Percentiles rank a stretch among this genome's conserved stretches.
Conservation (phyloP, 2,113 vertebrate species). For the chimpanzee (Pan troglodytes) region DNA sequence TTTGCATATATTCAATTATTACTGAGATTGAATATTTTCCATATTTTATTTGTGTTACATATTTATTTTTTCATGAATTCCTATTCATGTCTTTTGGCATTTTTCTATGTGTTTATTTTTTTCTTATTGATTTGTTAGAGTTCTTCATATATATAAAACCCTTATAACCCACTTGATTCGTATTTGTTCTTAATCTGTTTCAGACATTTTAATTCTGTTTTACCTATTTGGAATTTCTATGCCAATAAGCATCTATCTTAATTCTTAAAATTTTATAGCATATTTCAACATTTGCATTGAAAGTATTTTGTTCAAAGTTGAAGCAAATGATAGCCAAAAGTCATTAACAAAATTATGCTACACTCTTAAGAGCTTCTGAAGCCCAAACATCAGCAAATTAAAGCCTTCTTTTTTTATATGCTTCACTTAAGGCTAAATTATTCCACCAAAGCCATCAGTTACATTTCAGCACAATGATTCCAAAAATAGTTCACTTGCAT, state of each 20-base stretch:
- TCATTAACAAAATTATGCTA: background rate
- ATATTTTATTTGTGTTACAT: background rate
- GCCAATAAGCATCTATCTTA: background rate
- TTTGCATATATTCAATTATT: background rate
- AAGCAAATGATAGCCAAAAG: slow-evolving; percentile 33
- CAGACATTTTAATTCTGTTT: background rate
- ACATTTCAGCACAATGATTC: background rate
- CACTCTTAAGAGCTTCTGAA: background rate
- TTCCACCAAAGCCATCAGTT: background rate
- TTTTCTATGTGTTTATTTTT: background rate
- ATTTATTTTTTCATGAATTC: background rate
- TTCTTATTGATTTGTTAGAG: background rate
- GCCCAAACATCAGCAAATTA: background rate
- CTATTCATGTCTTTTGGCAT: background rate
- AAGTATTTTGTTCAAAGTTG: background rate
- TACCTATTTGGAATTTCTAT: background rate
- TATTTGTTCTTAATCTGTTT: background rate
- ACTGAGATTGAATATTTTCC: background rate
- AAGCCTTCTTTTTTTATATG: background rate
- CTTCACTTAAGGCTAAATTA: slow-evolving; percentile 3
- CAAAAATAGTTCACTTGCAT: background rate
- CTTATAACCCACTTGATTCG: background rate
- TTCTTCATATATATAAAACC: background rate
- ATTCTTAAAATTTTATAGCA: background rate
- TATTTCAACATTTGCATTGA: background rate